Percentiles rank a stretch among this genome's conserved stretches.
These are phyloP conservation scores for Scomberomorus guttatus DNA, from an alignment of 2,797 vertebrate species.

Conservation along the genomic window DNA sequence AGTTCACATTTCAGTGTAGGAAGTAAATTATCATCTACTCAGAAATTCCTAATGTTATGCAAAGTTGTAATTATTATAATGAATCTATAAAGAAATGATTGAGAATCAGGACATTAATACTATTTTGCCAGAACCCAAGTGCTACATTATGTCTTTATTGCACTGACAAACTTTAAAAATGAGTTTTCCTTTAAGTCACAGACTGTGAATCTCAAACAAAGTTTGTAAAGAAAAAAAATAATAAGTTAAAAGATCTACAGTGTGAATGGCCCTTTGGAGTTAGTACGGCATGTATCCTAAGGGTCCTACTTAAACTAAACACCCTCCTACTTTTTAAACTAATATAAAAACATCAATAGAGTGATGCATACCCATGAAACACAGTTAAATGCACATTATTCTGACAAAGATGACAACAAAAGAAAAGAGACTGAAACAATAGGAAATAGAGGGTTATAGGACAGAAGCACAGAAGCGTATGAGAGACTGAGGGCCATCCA, in stretches of 20 bases:
- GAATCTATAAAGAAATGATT: slow-evolving; percentile 27
- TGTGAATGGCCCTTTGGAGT: slow-evolving; percentile 42
- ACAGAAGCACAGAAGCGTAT: slow-evolving; percentile 38
- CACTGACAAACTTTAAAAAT: background rate
- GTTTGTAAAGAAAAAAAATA: slow-evolving; percentile 5
- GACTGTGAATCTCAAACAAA: slow-evolving; percentile 8
- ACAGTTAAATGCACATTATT: slow-evolving; percentile 26
- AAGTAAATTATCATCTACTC: slow-evolving; percentile 42
- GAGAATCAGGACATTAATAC: slow-evolving; percentile 3
- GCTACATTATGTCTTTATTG: slow-evolving; percentile 3
- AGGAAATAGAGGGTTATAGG: slow-evolving; percentile 33
- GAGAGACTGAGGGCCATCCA: slow-evolving; percentile 46
- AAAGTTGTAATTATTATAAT: slow-evolving; percentile 57
- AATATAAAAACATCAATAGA: slow-evolving; percentile 16
- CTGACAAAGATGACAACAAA: slow-evolving; percentile 39
- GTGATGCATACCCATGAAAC: slow-evolving; percentile 7
- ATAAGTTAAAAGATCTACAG: slow-evolving; percentile 31
- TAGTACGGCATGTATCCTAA: slow-evolving; percentile 4
- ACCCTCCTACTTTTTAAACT: background rate
- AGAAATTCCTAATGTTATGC: slow-evolving; percentile 20
- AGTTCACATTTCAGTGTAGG: slow-evolving; percentile 26
- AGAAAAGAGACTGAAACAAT: slow-evolving; percentile 11
- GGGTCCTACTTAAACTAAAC: slow-evolving; percentile 27
- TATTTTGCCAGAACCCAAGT: background rate
- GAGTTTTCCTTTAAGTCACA: slow-evolving; percentile 8